Evolutionary conservation across 1,140 invertebrate species (phyloP).

Genomic region (Papilio polyxenes): DNA sequence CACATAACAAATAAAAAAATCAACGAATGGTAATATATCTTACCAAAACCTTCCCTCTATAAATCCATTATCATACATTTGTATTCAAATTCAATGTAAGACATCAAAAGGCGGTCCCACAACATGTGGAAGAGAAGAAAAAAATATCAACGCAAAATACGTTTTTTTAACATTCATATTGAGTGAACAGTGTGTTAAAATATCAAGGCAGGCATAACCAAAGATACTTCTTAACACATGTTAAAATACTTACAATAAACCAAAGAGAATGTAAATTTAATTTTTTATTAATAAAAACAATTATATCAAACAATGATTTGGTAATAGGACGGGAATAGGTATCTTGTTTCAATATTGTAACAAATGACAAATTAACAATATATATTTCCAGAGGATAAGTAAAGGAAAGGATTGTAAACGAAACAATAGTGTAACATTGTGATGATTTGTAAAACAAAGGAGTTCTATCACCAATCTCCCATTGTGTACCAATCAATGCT

Average conservation of each 20-base stretch:
- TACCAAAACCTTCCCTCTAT: background rate
- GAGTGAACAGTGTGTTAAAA: background rate
- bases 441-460: constrained; percentile 29
- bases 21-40: background rate
- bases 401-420: constrained; percentile 7
- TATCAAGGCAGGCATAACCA: no score
- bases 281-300: no score
- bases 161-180: background rate
- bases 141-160: constrained; percentile 6
- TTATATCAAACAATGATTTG: no score
- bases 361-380: background rate
- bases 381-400: background rate
- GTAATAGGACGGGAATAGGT: background rate
- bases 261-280: no score
- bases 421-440: constrained; percentile 26
- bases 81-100: constrained; percentile 28
- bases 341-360: background rate
- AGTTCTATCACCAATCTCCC: constrained; percentile 2
- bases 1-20: constrained; percentile 13
- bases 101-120: constrained; percentile 11
- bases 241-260: no score
- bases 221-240: no score
- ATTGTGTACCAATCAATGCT: constrained; percentile 25
- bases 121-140: constrained; percentile 15
- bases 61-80: constrained; percentile 26